Evolutionary conservation across 1,140 invertebrate genomes (phyloP).

Genomic region (Triops cancriformis): DNA sequence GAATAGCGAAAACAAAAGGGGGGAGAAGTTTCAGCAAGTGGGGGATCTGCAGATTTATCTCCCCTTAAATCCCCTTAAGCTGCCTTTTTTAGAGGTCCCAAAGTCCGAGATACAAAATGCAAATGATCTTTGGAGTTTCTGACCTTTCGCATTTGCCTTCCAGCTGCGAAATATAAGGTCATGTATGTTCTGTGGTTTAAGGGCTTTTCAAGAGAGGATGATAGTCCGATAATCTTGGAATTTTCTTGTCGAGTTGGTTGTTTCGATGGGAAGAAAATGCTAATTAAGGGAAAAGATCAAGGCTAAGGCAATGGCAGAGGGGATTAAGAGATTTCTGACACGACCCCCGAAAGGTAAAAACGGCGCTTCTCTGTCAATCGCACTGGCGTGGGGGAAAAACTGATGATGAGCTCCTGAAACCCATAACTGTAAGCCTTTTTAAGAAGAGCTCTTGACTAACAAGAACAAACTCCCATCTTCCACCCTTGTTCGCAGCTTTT

Average conservation of each 20-base stretch:
- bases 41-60: neutral
- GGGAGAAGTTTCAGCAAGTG: neutral
- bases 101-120: neutral
- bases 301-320: neutral
- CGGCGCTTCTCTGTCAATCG: neutral
- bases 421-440: neutral
- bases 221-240: neutral
- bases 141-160: neutral
- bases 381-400: neutral
- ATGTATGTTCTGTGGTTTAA: neutral
- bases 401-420: neutral
- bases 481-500: neutral
- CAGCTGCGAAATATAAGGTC: neutral
- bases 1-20: neutral
- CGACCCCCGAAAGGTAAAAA: neutral
- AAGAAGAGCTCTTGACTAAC: neutral
- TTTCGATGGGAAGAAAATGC: neutral
- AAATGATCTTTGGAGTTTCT: neutral
- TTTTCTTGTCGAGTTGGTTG: neutral
- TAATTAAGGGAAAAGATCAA: slow-evolving; percentile 2
- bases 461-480: too few relatives aligned
- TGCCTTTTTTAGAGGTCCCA: neutral
- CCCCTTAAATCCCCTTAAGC: neutral
- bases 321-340: neutral
- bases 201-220: neutral